These are phyloP conservation scores for Eudasyphora cyanicolor DNA, from an alignment of 2,888 invertebrate species.

Conservation along the genomic window DNA sequence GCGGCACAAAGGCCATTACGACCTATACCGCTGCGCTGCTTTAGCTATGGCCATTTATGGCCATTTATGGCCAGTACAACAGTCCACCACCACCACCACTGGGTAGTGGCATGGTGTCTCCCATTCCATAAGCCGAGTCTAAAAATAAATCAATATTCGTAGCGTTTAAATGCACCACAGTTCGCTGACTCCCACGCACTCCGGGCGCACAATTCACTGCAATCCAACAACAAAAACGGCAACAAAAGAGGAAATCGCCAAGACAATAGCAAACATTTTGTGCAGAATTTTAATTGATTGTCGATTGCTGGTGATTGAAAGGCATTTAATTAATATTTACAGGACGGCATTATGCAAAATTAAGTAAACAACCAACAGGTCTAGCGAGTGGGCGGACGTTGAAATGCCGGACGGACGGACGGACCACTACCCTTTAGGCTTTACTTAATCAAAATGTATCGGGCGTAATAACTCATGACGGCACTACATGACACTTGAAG, in stretches of 20 bases:
- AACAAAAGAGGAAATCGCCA: conserved; percentile 9
- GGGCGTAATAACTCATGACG: conserved; percentile 13
- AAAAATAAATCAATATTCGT: conserved; percentile 19
- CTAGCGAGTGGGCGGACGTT: conserved; percentile 3
- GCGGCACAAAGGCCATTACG: not conserved
- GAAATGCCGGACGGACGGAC: not conserved
- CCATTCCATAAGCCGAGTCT: no score
- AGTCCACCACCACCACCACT: not conserved
- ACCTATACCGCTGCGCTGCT: not conserved
- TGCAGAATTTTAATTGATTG: conserved; percentile 50
- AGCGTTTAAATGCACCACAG: not conserved
- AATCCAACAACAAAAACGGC: no score
- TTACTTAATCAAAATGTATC: not conserved
- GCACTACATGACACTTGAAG: not conserved
- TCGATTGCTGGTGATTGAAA: conserved; percentile 42
- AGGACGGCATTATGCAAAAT: conserved; percentile 31
- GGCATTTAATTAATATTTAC: conserved; percentile 48
- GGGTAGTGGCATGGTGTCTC: not conserved
- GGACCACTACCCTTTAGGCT: conserved; percentile 23
- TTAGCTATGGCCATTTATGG: no score
- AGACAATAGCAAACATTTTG: not conserved
- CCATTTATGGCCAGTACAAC: not conserved
- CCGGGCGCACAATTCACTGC: no score
- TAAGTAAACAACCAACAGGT: conserved; percentile 17
- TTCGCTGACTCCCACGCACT: conserved; percentile 15